phyloP scores from a whole-genome alignment of 2,888 invertebrate species.

The Melitaea athalia region DNA sequence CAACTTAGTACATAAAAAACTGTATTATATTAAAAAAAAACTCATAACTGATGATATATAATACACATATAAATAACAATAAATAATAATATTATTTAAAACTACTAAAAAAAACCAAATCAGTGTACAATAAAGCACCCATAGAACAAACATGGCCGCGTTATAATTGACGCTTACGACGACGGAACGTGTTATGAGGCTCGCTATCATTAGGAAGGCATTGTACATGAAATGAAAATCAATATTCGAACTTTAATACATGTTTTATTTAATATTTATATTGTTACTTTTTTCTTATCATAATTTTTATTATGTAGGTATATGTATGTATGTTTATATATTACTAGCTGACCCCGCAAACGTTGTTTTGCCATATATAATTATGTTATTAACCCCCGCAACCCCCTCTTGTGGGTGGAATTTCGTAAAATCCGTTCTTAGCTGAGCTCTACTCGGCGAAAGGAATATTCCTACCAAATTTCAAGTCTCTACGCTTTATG shows the following conservation, averaged over 20 bases:
- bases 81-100: background rate
- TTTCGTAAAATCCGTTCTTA: too few relatives aligned
- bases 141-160: constrained; percentile 57
- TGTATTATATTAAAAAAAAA: too few relatives aligned
- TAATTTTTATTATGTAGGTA: too few relatives aligned
- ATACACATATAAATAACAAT: background rate
- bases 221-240: constrained; percentile 18
- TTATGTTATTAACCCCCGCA: too few relatives aligned
- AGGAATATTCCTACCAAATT: too few relatives aligned
- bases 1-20: background rate
- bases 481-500: too few relatives aligned
- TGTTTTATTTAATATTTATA: background rate
- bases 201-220: constrained; percentile 11
- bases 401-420: too few relatives aligned
- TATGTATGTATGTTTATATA: background rate
- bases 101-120: background rate
- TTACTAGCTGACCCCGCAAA: too few relatives aligned
- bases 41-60: too few relatives aligned
- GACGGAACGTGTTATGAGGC: constrained; percentile 28
- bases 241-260: constrained; percentile 7
- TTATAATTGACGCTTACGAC: constrained; percentile 63
- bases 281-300: background rate
- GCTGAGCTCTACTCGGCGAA: too few relatives aligned
- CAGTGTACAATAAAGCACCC: constrained; percentile 48
- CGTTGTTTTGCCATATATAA: too few relatives aligned